Evolutionary conservation across 2,113 vertebrate species (phyloP), one percentile per base, ranked within the genome.

Genomic region (Parus major): DNA sequence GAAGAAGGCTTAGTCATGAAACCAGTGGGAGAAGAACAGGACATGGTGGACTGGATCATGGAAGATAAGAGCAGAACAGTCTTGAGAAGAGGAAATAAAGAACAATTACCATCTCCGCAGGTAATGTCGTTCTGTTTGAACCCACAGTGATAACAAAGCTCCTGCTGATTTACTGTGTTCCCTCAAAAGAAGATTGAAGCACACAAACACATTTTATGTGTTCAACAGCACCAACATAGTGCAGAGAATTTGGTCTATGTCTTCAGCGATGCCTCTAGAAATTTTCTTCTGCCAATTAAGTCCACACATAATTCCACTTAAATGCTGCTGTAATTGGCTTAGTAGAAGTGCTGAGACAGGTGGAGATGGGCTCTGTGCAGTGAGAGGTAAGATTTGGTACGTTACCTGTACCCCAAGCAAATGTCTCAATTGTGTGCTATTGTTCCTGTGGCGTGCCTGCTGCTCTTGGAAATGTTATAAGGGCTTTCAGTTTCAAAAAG

Each of bases 21-120:
- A 83, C 7, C 20, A 35, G 23, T 33, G 46, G 36, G 35, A 79
- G 64, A 22, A 72, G 57, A 18, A 25, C 33, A 55, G 19, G 1
- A 1, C 6, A 3, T 55, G 10, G 59, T 42, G 29, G 33, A 12
- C 23, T 78, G 27, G 46, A 41, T 86, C 0, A 0, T 49, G 21
- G 23, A 91, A 52, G 59, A 29, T 33, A 68, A 85, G 46, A 81
- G 13, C 27, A 78, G 50, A 73, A 84, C 4, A 41, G 52, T 39
- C 42, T 44, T 75, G 49, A 59, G 42, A 70, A 86, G 39, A 73
- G 47, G 47, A 92, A 81, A 86, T 63, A 85, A 55, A 60, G 25
- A 85, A 46, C 29, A 60, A 9, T 53, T 36, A 36, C 12, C 21
- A 42, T 11, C 21, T 77, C 41, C 12, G 33, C 17, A 57, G 46